These are phyloP conservation scores for Antennarius striatus DNA, from an alignment of 2,113 vertebrate species.

Conservation along the genomic window DNA sequence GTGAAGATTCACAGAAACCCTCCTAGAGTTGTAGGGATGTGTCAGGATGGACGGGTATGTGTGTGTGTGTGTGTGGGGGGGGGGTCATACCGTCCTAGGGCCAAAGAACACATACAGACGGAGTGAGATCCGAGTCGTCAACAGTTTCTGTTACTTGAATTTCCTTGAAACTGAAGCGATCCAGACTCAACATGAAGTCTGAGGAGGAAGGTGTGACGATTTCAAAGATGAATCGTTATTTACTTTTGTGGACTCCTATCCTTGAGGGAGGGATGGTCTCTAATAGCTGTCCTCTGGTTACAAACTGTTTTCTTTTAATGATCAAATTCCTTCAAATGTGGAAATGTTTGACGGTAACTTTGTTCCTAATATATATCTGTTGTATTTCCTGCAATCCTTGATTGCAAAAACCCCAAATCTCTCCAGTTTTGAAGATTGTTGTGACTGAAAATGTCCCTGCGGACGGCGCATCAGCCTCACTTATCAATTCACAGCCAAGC, in stretches of 20 bases:
- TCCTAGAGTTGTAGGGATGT: too few relatives aligned
- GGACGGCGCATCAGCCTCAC: neutral
- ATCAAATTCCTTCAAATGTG: neutral
- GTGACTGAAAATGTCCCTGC: neutral
- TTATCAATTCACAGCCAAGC: neutral
- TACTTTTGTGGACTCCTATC: too few relatives aligned
- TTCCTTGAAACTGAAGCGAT: constrained; percentile 16
- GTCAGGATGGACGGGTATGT: too few relatives aligned
- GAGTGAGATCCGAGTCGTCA: neutral
- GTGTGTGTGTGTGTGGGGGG: too few relatives aligned
- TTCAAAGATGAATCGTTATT: too few relatives aligned
- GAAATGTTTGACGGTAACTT: neutral
- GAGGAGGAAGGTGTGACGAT: neutral
- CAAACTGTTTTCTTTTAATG: neutral
- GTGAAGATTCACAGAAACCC: neutral
- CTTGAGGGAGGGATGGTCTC: too few relatives aligned
- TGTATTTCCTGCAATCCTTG: neutral
- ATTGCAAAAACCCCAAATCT: neutral
- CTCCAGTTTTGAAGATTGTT: constrained; percentile 1
- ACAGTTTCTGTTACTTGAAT: constrained; percentile 23
- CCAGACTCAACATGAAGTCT: constrained; percentile 30
- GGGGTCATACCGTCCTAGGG: neutral
- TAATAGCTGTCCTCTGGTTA: too few relatives aligned
- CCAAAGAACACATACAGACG: constrained; percentile 1
- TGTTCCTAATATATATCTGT: neutral